Conservation (phyloP, 2,113 vertebrate species). For the Oreochromis tanganicae region DNA sequence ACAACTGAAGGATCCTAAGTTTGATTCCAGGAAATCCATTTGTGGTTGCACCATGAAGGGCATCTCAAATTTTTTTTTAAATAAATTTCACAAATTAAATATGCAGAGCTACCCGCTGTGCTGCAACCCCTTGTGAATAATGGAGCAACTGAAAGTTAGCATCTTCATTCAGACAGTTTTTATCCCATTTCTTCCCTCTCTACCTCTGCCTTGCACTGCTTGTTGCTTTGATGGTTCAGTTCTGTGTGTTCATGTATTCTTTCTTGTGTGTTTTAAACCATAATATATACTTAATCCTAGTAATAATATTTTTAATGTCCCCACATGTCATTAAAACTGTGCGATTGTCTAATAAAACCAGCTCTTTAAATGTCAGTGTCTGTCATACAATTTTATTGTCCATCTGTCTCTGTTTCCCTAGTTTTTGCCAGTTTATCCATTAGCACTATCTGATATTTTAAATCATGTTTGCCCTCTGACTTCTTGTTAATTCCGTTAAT, state of each 20-base stretch:
- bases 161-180: background rate
- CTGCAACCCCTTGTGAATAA: background rate
- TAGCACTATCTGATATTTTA: background rate
- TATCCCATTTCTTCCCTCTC: background rate
- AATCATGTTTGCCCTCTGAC: background rate
- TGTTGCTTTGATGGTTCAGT: background rate
- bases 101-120: background rate
- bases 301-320: background rate
- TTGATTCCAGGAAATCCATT: background rate
- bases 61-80: background rate
- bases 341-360: constrained; percentile 8
- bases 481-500: background rate
- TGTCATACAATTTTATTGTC: background rate
- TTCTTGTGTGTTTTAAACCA: background rate
- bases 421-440: background rate
- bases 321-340: background rate
- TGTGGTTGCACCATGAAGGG: background rate
- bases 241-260: background rate
- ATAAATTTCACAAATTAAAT: background rate
- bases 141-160: background rate
- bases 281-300: background rate
- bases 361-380: background rate
- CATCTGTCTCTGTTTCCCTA: background rate
- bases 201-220: background rate
- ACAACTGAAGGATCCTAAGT: background rate